Conservation (phyloP, 2,113 vertebrate species). For the Leptocoma aspasia region DNA sequence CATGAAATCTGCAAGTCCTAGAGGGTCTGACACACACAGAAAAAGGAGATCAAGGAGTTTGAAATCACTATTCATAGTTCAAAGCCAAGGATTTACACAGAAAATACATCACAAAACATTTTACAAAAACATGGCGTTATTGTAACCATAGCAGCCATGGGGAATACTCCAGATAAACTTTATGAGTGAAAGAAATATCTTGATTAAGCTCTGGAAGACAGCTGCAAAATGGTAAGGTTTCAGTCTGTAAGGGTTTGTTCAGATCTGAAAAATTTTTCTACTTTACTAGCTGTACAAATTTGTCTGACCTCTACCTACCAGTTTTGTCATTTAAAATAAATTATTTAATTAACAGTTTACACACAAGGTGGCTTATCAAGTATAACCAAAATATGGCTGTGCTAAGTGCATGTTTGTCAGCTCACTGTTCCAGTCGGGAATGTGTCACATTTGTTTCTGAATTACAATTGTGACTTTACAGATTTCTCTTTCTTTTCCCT, state of each 20-base stretch:
- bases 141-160: not conserved
- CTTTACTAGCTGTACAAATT: not conserved
- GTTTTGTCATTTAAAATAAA: not conserved
- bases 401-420: not conserved
- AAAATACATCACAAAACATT: not conserved
- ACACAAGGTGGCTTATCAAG: not conserved
- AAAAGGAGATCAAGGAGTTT: not conserved
- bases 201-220: not conserved
- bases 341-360: not conserved
- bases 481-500: not conserved
- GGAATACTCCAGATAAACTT: not conserved
- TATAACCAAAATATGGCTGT: not conserved
- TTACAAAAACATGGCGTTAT: not conserved
- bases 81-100: not conserved
- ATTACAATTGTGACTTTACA: not conserved
- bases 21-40: not conserved
- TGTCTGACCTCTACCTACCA: not conserved
- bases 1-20: not conserved
- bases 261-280: not conserved
- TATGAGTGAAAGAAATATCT: not conserved
- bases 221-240: not conserved
- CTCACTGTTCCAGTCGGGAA: not conserved
- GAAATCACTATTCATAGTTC: not conserved
- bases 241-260: not conserved
- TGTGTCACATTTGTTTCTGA: not conserved